These are phyloP conservation scores for Sebastes melanostomus DNA, from an alignment of 2,797 vertebrate species.

Conservation along the genomic window DNA sequence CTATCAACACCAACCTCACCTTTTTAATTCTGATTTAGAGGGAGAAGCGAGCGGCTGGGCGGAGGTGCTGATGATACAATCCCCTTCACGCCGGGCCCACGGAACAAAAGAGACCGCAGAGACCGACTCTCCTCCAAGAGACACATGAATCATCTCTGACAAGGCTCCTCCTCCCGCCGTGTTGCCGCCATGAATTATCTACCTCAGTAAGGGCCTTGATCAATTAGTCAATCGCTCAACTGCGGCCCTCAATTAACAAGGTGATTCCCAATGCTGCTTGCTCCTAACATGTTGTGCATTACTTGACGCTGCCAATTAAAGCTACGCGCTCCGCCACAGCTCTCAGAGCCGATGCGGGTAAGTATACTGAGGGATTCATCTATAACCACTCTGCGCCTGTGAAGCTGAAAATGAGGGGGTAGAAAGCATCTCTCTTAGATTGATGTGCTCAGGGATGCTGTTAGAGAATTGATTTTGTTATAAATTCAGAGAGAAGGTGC, in stretches of 20 bases:
- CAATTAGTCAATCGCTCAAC: conserved; percentile 84
- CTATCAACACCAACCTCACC: conserved; percentile 77
- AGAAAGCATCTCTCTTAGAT: conserved; percentile 65
- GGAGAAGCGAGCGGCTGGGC: conserved; percentile 48
- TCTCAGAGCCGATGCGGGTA: conserved; percentile 49
- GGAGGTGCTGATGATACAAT: conserved; percentile 69
- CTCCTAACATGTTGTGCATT: conserved; percentile 68
- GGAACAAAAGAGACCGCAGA: conserved; percentile 77
- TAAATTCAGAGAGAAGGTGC: conserved; percentile 77
- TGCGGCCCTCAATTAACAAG: conserved; percentile 78
- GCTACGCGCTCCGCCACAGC: conserved; percentile 29
- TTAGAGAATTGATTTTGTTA: conserved; percentile 81
- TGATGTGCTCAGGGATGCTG: conserved; percentile 77
- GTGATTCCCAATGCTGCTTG: conserved; percentile 69
- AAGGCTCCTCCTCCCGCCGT: conserved; percentile 66
- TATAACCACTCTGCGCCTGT: conserved; percentile 58
- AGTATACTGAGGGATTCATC: conserved; percentile 66
- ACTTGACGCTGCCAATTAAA: conserved; percentile 74
- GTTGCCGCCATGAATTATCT: conserved; percentile 74
- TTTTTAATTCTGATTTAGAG: conserved; percentile 82
- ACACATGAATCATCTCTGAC: conserved; percentile 79
- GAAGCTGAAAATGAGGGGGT: conserved; percentile 71
- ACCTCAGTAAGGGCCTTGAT: conserved; percentile 73
- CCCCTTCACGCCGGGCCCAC: conserved; percentile 50
- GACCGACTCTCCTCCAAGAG: conserved; percentile 65